Evolutionary conservation across 2,797 vertebrate genomes (phyloP).

Genomic region (Pipistrellus pygmaeus): DNA sequence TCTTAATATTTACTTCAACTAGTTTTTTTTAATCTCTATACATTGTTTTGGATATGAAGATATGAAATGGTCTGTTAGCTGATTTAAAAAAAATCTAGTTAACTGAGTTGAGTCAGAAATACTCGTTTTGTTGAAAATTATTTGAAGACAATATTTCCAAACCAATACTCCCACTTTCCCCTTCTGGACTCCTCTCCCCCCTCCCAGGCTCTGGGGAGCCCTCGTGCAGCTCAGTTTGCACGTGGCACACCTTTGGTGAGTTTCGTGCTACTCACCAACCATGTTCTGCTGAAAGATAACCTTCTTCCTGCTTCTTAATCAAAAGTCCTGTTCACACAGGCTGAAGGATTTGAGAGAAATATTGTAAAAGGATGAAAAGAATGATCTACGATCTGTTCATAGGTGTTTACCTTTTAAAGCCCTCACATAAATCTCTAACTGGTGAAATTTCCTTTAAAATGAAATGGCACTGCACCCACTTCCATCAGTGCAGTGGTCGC

Average conservation of each 20-base stretch:
- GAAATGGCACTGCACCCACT: background rate
- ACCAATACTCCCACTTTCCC: background rate
- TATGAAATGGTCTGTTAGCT: background rate
- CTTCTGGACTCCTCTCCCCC: background rate
- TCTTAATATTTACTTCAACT: background rate
- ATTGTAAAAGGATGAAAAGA: background rate
- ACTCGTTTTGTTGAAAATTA: background rate
- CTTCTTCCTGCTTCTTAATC: background rate
- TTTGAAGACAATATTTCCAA: background rate
- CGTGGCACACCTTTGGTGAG: rapidly evolving
- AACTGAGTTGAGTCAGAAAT: constrained; percentile 3
- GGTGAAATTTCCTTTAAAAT: background rate
- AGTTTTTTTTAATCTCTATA: background rate
- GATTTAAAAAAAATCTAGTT: background rate
- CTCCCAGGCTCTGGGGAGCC: background rate
- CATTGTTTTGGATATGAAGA: background rate
- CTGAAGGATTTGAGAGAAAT: background rate
- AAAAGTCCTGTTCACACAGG: background rate
- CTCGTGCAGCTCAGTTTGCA: no score
- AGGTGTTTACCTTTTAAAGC: background rate
- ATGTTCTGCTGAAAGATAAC: background rate
- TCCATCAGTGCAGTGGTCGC: rapidly evolving
- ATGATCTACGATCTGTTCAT: background rate
- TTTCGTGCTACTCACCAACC: background rate
- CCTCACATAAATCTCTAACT: background rate